Conservation (phyloP, 1,140 invertebrate species). For the Magallana ariakensis region DNA sequence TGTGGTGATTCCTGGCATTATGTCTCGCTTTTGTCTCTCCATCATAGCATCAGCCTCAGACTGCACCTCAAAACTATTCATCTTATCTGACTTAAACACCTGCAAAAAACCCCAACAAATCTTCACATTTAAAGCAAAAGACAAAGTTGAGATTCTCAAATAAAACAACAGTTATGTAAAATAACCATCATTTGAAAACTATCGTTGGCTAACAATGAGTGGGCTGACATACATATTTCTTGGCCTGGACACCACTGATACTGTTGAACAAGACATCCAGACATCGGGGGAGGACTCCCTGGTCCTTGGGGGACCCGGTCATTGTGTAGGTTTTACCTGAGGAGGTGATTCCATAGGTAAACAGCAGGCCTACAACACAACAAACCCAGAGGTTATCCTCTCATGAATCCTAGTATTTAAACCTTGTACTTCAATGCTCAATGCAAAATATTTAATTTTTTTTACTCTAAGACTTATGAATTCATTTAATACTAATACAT, state of each 20-base stretch:
- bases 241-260: constrained; percentile 84
- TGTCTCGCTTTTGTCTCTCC: constrained; percentile 84
- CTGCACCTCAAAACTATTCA: constrained; percentile 96
- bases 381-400: neutral
- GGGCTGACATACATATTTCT: constrained; percentile 79
- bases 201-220: neutral
- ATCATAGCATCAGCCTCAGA: constrained; percentile 91
- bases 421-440: too few species aligned
- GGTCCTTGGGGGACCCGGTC: constrained; percentile 88
- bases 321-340: constrained; percentile 98
- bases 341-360: constrained; percentile 97
- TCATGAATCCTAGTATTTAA: too few species aligned
- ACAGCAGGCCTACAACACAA: constrained; percentile 82
- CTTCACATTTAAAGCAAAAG: neutral
- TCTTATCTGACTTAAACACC: constrained; percentile 94
- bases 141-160: neutral
- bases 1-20: constrained; percentile 73
- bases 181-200: too few species aligned
- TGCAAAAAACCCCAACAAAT: constrained; percentile 76
- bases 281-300: constrained; percentile 92
- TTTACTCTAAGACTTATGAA: too few species aligned
- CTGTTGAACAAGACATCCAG: constrained; percentile 96
- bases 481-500: too few species aligned
- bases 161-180: neutral
- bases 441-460: too few species aligned